phyloP scores from a whole-genome alignment of 2,797 vertebrate genomes.

The Graptemys geographica region DNA sequence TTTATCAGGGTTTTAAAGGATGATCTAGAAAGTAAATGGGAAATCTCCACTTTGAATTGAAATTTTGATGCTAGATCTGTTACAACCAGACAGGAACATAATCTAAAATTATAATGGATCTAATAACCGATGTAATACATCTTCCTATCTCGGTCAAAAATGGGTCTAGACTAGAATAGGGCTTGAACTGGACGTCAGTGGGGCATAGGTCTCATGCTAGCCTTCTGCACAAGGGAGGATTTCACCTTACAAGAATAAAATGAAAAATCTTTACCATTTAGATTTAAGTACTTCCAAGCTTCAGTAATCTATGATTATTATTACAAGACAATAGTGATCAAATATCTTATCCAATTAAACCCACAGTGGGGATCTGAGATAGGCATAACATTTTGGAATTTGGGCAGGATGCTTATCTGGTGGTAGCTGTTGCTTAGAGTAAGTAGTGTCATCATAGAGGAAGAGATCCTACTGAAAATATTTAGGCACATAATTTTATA shows the following conservation, averaged over 20 bases:
- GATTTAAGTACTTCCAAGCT: neutral
- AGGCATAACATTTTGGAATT: neutral
- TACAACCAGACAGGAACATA: neutral
- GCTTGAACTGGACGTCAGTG: neutral
- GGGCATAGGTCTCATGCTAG: neutral
- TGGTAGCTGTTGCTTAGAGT: neutral
- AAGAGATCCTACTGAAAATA: neutral
- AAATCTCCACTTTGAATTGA: neutral
- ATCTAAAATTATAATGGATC: neutral
- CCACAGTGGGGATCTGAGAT: neutral
- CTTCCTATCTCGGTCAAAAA: neutral
- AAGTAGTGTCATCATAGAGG: neutral
- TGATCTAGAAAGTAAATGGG: neutral
- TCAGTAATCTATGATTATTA: neutral
- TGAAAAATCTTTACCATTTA: neutral
- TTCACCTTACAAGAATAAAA: neutral
- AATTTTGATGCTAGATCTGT: neutral
- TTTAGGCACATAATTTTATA: neutral
- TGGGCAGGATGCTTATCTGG: neutral
- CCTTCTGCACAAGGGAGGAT: neutral
- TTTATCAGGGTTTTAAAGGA: conserved; percentile 3
- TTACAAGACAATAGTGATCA: neutral
- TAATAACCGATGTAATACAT: neutral
- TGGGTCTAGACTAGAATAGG: neutral
- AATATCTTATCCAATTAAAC: neutral